Percentiles rank a stretch among this genome's conserved stretches.
Evolutionary conservation across 2,113 vertebrate species (phyloP).

Genomic region (Conger conger): DNA sequence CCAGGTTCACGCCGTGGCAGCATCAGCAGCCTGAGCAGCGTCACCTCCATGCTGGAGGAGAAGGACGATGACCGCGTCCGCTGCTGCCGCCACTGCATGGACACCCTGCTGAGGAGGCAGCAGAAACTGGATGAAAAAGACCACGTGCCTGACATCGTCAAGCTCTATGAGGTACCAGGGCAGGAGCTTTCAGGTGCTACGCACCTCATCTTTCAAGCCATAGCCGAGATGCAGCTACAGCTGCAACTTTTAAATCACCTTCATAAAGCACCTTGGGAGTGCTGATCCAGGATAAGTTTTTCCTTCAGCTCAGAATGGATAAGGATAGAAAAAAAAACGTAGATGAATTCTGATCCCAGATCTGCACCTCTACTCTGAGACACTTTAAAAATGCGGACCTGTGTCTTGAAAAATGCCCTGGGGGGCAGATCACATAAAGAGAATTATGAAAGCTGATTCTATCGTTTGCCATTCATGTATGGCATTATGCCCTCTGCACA

Average conservation of each 20-base stretch:
- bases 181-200: neutral
- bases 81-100: constrained; percentile 91
- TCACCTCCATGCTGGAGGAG: constrained; percentile 90
- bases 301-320: too few relatives aligned
- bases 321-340: too few relatives aligned
- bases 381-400: too few relatives aligned
- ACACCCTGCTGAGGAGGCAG: constrained; percentile 83
- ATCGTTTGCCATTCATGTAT: too few relatives aligned
- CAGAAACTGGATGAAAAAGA: constrained; percentile 90
- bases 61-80: constrained; percentile 92
- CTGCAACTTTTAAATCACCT: neutral
- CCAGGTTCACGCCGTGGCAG: constrained; percentile 84
- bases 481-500: too few relatives aligned
- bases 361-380: too few relatives aligned
- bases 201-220: neutral
- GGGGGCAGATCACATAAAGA: too few relatives aligned
- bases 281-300: too few relatives aligned
- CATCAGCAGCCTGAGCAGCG: constrained; percentile 87
- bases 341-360: too few relatives aligned
- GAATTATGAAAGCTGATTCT: too few relatives aligned
- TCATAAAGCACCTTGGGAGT: too few relatives aligned
- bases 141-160: constrained; percentile 79
- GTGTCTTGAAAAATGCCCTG: too few relatives aligned
- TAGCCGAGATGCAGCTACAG: neutral
- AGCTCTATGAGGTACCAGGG: constrained; percentile 84